phyloP scores from a whole-genome alignment of 2,888 invertebrate genomes.

The Poecilobothrus nobilitatus region DNA sequence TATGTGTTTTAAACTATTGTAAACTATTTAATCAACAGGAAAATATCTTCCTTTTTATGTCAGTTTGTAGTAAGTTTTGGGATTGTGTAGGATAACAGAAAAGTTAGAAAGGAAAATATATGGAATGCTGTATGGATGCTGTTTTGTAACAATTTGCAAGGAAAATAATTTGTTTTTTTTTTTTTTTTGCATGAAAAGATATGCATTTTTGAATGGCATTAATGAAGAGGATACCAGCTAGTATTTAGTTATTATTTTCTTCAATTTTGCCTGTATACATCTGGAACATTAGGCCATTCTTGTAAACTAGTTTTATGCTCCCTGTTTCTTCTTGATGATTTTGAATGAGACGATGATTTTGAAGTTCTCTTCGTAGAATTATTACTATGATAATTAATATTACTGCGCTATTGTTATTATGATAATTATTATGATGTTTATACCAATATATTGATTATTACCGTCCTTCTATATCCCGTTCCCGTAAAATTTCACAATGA shows the following conservation, averaged over 20 bases:
- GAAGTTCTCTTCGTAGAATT: slow-evolving; percentile 24
- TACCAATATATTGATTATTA: neutral
- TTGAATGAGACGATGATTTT: slow-evolving; percentile 32
- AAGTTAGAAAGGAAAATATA: too few relatives aligned
- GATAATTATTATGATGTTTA: neutral
- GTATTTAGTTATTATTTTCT: slow-evolving; percentile 82
- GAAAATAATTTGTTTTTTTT: too few relatives aligned
- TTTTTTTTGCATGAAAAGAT: too few relatives aligned
- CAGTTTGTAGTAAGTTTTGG: too few relatives aligned
- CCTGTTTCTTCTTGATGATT: slow-evolving; percentile 54
- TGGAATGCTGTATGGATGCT: too few relatives aligned
- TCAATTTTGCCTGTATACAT: slow-evolving; percentile 83
- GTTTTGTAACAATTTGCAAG: too few relatives aligned
- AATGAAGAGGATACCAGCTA: too few relatives aligned
- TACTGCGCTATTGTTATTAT: neutral
- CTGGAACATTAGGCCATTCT: slow-evolving; percentile 87
- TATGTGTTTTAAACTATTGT: too few relatives aligned
- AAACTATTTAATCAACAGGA: too few relatives aligned
- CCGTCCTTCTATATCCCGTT: neutral
- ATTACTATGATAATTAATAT: neutral
- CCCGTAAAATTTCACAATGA: slow-evolving; percentile 13
- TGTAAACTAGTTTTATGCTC: slow-evolving; percentile 74
- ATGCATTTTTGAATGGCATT: too few relatives aligned
- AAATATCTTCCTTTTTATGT: too few relatives aligned
- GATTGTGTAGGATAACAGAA: too few relatives aligned